Base-by-base conservation (phyloP, 30 jellyfish, hydroid and myxozoan genomes). In the Hydra vulgaris region DNA sequence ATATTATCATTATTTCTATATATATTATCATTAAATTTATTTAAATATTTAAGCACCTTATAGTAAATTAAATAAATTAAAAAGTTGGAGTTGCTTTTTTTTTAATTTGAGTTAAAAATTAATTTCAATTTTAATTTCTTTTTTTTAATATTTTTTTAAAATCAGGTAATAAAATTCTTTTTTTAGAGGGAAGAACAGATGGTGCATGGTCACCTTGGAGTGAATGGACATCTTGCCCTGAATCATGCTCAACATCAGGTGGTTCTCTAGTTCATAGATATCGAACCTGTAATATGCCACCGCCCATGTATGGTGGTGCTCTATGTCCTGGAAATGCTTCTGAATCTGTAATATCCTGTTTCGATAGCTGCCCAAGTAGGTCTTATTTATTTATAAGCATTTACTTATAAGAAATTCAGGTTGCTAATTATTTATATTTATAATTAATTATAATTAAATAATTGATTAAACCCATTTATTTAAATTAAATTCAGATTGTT, bases 121-220 rank as follows among this genome's bases (percentile, higher is more conserved):
- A 3, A 5, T 40, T 3, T 40, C 61, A 40, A 12, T 40, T 40
- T 40, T 40, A 12, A 40, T 12, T 12, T 40, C 61, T 40, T n/a
- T n/a, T n/a, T n/a, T n/a, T n/a, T 5, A 40, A 40, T 40, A 40
- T 40, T 3, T 40, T 40, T 3, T 3, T 40, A 40, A 40, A 5
- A 40, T 3, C 12, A 40, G 12, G 12, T 40, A 40, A 12, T 12
- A 40, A n/a, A 26, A 19, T 67, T 77, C 20, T 81, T 85, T 66
- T 70, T 76, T 71, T 73, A 92, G 98, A 92, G 72, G 91, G 94
- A 22, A 75, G 95, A 54, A 89, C 95, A 8, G 98, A 92, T 77
- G 98, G 98, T 72, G 90, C 80, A 20, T 92, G 92, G 89, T 89
- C 95, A 15, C 87, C 78, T 0, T 92, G 98, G 98, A 81, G 95